Percentiles rank a stretch among this genome's conserved stretches.
phyloP scores from a whole-genome alignment of 1,140 invertebrate species.

The Brachionus asplanchnoidis region DNA sequence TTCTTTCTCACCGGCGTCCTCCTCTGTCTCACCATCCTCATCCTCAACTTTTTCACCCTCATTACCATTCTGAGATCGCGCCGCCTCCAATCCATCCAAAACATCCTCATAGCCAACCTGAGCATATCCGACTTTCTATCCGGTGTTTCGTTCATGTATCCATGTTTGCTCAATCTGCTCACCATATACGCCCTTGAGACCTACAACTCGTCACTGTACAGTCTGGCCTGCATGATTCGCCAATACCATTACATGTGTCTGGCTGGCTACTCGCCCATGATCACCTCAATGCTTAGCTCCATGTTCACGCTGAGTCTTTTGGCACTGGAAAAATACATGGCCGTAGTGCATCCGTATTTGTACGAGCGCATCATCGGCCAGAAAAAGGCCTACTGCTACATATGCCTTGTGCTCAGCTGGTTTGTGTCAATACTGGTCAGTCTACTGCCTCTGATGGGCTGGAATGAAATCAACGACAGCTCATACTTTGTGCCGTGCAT shows the following conservation, averaged over 20 bases:
- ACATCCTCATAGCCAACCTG: conserved; percentile 23
- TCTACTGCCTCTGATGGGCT: conserved; percentile 8
- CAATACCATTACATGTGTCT: conserved; percentile 33
- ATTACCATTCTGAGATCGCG: conserved; percentile 27
- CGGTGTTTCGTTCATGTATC: conserved; percentile 26
- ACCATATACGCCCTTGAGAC: conserved; percentile 10
- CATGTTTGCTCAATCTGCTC: conserved; percentile 3
- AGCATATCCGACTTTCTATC: conserved; percentile 26
- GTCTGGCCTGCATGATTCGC: background rate
- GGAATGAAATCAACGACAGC: conserved; percentile 27
- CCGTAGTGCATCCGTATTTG: conserved; percentile 12
- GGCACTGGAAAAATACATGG: conserved; percentile 31
- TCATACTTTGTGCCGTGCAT: conserved; percentile 21
- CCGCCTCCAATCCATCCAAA: conserved; percentile 2
- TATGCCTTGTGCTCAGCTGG: background rate
- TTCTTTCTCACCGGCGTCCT: background rate
- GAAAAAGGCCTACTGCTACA: background rate
- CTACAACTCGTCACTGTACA: conserved; percentile 13
- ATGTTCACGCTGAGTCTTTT: conserved; percentile 5
- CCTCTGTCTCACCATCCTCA: background rate
- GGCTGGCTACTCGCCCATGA: conserved; percentile 16
- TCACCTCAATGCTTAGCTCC: conserved; percentile 14
- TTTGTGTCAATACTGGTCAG: background rate
- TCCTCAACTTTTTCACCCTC: background rate
- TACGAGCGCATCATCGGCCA: background rate